Evolutionary conservation across 92 coral and sea anemone genomes (phyloP).

Genomic region (Ricordea florida): DNA sequence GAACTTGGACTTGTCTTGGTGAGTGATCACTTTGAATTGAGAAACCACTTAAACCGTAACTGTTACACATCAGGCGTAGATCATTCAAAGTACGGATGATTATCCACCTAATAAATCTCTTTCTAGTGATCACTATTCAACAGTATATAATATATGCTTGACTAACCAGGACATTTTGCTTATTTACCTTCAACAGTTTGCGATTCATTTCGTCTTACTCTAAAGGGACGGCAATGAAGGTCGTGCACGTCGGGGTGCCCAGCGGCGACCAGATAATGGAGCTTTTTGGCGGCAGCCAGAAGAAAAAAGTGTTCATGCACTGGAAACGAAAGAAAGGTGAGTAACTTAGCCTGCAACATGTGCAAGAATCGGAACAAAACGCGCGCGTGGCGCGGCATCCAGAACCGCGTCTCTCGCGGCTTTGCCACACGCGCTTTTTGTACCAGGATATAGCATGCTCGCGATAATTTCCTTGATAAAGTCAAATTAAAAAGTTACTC

Average conservation of each 20-base stretch:
- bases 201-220: not conserved
- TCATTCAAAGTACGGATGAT: not conserved
- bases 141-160: not conserved
- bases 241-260: not conserved
- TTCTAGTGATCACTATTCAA: not conserved
- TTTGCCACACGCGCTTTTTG: too few relatives aligned
- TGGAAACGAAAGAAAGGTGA: not conserved
- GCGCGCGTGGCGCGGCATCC: not conserved
- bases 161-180: not conserved
- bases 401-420: not conserved
- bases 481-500: too few relatives aligned
- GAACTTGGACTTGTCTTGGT: not conserved
- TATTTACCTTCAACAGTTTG: not conserved
- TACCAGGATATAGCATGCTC: not conserved
- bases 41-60: not conserved
- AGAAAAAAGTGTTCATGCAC: not conserved
- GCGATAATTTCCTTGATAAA: too few relatives aligned
- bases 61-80: not conserved
- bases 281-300: not conserved
- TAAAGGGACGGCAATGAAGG: not conserved
- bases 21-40: not conserved
- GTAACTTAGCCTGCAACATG: not conserved
- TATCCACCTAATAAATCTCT: not conserved
- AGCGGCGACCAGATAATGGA: not conserved
- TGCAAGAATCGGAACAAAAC: not conserved